Evolutionary conservation across 2,113 vertebrate species (phyloP).

Genomic region (Oreochromis niloticus): DNA sequence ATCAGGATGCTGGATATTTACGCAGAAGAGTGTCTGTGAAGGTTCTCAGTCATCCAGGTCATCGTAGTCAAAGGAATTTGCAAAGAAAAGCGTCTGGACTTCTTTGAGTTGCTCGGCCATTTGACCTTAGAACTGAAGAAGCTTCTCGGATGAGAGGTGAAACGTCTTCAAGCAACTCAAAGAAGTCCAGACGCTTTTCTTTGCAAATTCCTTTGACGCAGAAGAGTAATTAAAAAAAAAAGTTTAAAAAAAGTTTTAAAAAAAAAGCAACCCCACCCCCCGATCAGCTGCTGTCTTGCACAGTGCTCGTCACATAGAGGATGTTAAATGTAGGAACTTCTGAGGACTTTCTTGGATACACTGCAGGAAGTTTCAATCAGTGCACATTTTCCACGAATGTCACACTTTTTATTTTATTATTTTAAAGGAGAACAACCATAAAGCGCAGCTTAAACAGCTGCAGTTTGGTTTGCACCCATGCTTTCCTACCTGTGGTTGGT

Average conservation of each 20-base stretch:
- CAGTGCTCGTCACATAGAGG: background rate
- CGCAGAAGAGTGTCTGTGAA: background rate
- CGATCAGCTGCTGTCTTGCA: background rate
- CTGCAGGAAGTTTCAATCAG: background rate
- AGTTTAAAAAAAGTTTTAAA: fast-evolving
- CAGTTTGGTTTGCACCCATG: background rate
- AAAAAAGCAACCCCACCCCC: background rate
- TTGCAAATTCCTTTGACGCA: background rate
- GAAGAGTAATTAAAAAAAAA: background rate
- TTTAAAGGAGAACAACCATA: background rate
- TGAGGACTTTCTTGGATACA: background rate
- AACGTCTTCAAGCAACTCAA: too few species aligned
- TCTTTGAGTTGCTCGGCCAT: too few species aligned
- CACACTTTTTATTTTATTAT: background rate
- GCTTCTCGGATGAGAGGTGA: too few species aligned
- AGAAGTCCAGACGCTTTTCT: too few species aligned
- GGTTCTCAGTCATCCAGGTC: too few species aligned
- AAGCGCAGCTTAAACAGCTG: background rate
- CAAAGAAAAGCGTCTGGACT: too few species aligned
- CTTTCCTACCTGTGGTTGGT: background rate
- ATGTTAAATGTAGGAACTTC: background rate
- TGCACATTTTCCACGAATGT: background rate
- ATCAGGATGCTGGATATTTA: background rate
- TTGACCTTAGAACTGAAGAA: too few species aligned
- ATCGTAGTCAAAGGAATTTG: too few species aligned